Evolutionary conservation across 2,888 invertebrate genomes (phyloP).

Genomic region (Cistogaster globosa): DNA sequence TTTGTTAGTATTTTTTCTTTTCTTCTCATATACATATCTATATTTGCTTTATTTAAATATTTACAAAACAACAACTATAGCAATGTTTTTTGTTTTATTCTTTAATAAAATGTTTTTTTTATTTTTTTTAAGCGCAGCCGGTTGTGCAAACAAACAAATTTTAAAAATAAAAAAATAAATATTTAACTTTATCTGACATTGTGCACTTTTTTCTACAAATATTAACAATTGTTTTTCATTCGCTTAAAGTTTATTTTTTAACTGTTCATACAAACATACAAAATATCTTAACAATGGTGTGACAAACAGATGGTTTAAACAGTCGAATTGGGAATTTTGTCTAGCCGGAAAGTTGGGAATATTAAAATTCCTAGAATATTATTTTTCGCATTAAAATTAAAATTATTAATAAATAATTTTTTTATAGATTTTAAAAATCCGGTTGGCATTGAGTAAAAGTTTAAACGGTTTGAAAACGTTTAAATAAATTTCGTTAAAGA

Average conservation of each 20-base stretch:
- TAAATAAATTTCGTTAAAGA: too few relatives aligned
- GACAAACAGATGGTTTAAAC: not conserved
- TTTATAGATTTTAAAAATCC: not conserved
- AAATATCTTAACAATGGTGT: not conserved
- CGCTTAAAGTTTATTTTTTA: too few relatives aligned
- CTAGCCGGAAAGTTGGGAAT: not conserved
- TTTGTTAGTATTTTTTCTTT: not conserved
- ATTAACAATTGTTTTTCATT: not conserved
- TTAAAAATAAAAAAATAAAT: conserved; percentile 6
- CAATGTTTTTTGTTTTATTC: conserved; percentile 11
- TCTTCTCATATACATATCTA: too few relatives aligned
- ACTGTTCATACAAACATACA: not conserved
- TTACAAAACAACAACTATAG: conserved; percentile 11
- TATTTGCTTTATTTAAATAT: conserved; percentile 2
- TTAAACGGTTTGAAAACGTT: too few relatives aligned
- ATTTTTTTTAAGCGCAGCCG: conserved; percentile 11
- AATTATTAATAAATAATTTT: not conserved
- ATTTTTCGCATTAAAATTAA: too few relatives aligned
- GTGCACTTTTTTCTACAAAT: conserved; percentile 15
- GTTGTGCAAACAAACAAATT: not conserved
- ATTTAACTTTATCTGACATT: conserved; percentile 30
- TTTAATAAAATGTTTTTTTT: conserved; percentile 14
- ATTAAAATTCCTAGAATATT: too few relatives aligned
- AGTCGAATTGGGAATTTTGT: not conserved
- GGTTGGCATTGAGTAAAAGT: too few relatives aligned